A percentile compares a stretch with the other conserved stretches of the same genome.
phyloP scores from a whole-genome alignment of 2,888 invertebrate species.

The Acrobasis repandana region DNA sequence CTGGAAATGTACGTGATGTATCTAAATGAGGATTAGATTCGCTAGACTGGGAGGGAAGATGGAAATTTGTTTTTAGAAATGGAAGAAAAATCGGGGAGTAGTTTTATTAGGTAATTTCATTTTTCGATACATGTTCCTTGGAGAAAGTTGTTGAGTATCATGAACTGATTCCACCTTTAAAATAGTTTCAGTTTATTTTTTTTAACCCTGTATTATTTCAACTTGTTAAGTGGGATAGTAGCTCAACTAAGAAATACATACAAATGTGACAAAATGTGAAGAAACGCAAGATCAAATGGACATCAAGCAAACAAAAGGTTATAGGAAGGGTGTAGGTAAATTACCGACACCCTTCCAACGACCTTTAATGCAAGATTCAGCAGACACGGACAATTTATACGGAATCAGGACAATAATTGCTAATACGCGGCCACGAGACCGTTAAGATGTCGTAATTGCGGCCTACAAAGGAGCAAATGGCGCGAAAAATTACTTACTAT shows the following conservation, averaged over 20 bases:
- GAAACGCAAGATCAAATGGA: no score
- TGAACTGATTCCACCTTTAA: no score
- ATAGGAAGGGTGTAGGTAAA: background rate
- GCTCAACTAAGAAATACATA: no score
- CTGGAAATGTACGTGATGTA: constrained; percentile 17
- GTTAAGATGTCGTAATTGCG: constrained; percentile 52
- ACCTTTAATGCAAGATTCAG: background rate
- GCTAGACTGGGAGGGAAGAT: constrained; percentile 1
- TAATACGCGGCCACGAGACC: constrained; percentile 51
- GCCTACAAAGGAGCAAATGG: constrained; percentile 58
- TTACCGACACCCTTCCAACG: background rate
- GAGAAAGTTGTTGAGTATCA: no score
- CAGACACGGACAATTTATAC: constrained; percentile 36
- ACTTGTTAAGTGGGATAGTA: no score
- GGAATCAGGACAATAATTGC: constrained; percentile 51
- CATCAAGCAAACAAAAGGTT: background rate
- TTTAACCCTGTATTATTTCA: no score
- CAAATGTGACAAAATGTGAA: no score
- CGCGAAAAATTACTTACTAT: constrained; percentile 69
- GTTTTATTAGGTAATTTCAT: constrained; percentile 1
- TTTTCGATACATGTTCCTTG: background rate
- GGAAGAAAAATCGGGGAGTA: no score
- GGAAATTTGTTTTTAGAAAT: background rate
- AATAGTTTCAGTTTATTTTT: no score
- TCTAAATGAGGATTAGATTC: constrained; percentile 6